Evolutionary conservation across 2,113 vertebrate genomes (phyloP), one percentile per base, ranked within the genome.

Genomic region (Narcine bancroftii): DNA sequence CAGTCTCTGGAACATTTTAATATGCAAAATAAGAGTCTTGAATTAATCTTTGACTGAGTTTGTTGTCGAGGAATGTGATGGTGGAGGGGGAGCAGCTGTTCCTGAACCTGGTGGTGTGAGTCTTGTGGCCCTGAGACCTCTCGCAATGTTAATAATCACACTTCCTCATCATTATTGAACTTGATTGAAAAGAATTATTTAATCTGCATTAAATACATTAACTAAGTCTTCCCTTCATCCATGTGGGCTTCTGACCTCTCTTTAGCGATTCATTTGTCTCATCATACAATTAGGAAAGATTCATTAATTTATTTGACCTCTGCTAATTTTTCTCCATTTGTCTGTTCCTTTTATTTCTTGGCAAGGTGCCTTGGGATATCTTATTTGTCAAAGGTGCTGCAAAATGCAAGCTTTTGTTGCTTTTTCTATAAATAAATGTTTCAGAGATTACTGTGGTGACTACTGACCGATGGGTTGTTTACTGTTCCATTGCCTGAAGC

Each of bases 361-460:
- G 50, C 21, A 85, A 19, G n/a, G 33, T 21, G 53, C 56, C 53
- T 63, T 36, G 53, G 53, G 81, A 87, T 87, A 6, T 60, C 53
- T 87, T 87, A 53, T 87, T 87, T 87, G 53, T 87, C 39, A 60
- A 87, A 36, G 53, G 53, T 60, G 15, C 15, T 87, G 81, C 2
- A 87, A 10, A 60, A 87, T 87, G 29, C 53, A 36, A 87, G 81
- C 53, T 87, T 13, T 50, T 81, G 77, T 87, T 87, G n/a, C 53
- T 63, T 33, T 87, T 87, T n/a, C 81, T 87, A 87, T 87, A 60
- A 87, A 87, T 63, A 87, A 87, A 87, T 63, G 81, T 87, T 63
- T 53, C 81, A 63, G n/a, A 21, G 50, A 6, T 85, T 85, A 60
- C 36, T 39, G 81, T 33, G 15, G 29, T 60, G 19, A 87, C 81